phyloP scores from a whole-genome alignment of 1,140 invertebrate genomes.

The Bombus pyrosoma region DNA sequence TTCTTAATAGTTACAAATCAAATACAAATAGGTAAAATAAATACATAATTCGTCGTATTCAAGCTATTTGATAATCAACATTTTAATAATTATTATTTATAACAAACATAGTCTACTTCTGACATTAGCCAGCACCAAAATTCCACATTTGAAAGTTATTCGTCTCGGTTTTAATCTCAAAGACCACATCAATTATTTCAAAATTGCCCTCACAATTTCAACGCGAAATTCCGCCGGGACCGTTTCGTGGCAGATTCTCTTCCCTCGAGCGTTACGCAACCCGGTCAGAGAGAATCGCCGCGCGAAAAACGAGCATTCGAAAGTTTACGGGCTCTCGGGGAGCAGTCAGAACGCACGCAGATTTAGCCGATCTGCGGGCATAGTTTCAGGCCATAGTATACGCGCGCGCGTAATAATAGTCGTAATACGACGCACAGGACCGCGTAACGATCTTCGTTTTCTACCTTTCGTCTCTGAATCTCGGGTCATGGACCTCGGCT shows the following conservation, averaged over 20 bases:
- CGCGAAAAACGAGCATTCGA: conserved; percentile 29
- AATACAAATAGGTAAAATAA: no score
- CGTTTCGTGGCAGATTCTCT: not conserved
- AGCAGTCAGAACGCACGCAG: conserved; percentile 29
- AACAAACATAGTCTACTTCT: not conserved
- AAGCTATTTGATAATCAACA: no score
- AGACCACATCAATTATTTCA: not conserved
- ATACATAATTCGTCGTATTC: no score
- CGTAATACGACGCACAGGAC: conserved; percentile 64
- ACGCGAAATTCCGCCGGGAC: not conserved
- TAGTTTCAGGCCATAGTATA: conserved; percentile 44
- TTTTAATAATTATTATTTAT: not conserved
- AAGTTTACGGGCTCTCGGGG: conserved; percentile 5
- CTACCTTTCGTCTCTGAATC: conserved; percentile 54
- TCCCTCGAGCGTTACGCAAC: conserved; percentile 25
- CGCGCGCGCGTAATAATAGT: conserved; percentile 64
- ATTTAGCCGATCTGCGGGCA: conserved; percentile 53
- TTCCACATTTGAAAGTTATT: not conserved
- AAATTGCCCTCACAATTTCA: not conserved
- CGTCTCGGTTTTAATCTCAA: not conserved
- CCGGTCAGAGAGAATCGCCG: not conserved
- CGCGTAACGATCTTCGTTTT: conserved; percentile 58
- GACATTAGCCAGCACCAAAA: not conserved
- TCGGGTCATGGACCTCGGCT: conserved; percentile 66
- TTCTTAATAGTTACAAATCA: no score